phyloP scores from a whole-genome alignment of 1,140 invertebrate species.

The Drosophila tristis region DNA sequence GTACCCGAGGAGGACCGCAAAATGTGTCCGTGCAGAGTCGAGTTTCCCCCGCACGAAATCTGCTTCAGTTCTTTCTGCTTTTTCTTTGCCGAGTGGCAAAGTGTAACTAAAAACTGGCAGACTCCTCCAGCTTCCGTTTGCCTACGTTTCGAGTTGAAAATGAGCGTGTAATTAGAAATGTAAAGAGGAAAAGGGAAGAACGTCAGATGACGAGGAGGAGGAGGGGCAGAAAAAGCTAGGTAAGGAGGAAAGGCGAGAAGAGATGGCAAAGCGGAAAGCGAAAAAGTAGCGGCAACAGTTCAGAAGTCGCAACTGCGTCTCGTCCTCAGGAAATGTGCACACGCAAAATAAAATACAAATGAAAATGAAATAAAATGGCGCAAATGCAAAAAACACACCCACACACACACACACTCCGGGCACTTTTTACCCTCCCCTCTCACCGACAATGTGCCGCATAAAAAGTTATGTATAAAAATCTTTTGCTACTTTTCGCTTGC shows the following conservation, averaged over 20 bases:
- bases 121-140: slow-evolving; percentile 52
- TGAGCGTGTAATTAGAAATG: slow-evolving; percentile 72
- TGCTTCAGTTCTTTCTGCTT: neutral
- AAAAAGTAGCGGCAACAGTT: slow-evolving; percentile 31
- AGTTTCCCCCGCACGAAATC: neutral
- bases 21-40: too few relatives aligned
- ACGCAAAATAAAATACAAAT: slow-evolving; percentile 66
- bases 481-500: slow-evolving; percentile 69
- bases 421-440: neutral
- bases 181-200: slow-evolving; percentile 33
- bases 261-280: slow-evolving; percentile 7
- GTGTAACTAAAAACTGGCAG: slow-evolving; percentile 25
- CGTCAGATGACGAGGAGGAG: neutral
- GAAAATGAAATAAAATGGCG: slow-evolving; percentile 72
- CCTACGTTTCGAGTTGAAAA: slow-evolving; percentile 62
- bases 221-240: neutral
- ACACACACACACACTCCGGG: slow-evolving; percentile 14
- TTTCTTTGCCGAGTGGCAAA: neutral
- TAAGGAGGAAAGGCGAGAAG: neutral
- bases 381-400: slow-evolving; percentile 56
- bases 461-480: slow-evolving; percentile 70
- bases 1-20: too few relatives aligned
- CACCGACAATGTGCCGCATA: slow-evolving; percentile 63
- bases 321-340: slow-evolving; percentile 60
- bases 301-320: slow-evolving; percentile 59